A percentile compares a stretch with the other conserved stretches of the same genome.
Evolutionary conservation across 64 coral and sea anemone genomes (phyloP).

Genomic region (Dendrophyllia cribrosa): DNA sequence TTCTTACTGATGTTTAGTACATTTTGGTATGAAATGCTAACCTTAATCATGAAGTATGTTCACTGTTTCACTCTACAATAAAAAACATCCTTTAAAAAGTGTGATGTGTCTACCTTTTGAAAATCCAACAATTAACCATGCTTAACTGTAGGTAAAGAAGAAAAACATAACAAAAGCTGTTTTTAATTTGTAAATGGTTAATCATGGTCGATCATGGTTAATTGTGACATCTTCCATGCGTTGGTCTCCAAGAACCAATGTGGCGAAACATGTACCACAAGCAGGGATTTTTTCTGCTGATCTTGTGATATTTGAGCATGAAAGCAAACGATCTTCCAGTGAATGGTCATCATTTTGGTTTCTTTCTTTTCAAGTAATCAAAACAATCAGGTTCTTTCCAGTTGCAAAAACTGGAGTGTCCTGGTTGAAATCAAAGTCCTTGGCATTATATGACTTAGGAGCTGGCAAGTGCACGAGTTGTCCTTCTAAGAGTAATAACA

Average conservation of each 20-base stretch:
- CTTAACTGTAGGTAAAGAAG: too few relatives aligned
- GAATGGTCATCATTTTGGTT: constrained; percentile 36
- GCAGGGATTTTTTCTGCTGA: constrained; percentile 36
- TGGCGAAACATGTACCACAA: constrained; percentile 44
- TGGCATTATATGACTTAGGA: constrained; percentile 20
- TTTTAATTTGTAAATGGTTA: too few relatives aligned
- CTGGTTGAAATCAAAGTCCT: not conserved
- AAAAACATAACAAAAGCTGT: too few relatives aligned
- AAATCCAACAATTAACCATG: not conserved
- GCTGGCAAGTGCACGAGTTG: constrained; percentile 25
- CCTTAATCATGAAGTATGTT: not conserved
- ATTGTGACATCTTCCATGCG: too few relatives aligned
- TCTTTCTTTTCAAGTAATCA: constrained; percentile 35
- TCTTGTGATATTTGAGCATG: constrained; percentile 33
- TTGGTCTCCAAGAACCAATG: not conserved
- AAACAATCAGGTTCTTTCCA: constrained; percentile 35
- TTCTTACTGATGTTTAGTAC: too few relatives aligned
- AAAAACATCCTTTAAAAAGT: not conserved
- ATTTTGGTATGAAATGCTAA: too few relatives aligned
- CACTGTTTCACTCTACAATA: not conserved
- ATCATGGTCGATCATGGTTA: too few relatives aligned
- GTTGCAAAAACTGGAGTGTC: constrained; percentile 50
- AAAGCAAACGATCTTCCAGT: constrained; percentile 5
- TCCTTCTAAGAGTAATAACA: constrained; percentile 36
- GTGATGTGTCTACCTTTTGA: not conserved